Percentiles rank a stretch among this genome's conserved stretches.
phyloP scores from a whole-genome alignment of 2,888 invertebrate genomes.

The Norana najaformis region DNA sequence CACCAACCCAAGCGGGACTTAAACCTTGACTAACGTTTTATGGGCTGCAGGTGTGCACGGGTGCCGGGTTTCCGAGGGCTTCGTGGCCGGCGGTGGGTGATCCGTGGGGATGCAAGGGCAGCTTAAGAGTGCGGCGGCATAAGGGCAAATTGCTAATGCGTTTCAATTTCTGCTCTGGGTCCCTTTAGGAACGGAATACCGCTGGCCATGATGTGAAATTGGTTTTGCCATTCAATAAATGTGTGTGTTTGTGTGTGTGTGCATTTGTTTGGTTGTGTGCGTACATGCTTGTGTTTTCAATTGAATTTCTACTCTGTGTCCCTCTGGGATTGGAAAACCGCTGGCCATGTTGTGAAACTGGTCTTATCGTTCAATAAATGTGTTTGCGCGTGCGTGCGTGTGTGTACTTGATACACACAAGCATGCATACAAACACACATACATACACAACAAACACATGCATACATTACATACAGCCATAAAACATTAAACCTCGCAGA shows the following conservation, averaged over 20 bases:
- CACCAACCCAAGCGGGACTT: neutral
- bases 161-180: too few species aligned
- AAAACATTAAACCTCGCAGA: too few species aligned
- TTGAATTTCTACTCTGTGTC: too few species aligned
- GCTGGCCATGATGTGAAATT: too few species aligned
- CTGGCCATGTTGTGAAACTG: too few species aligned
- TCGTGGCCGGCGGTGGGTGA: too few species aligned
- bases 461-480: neutral
- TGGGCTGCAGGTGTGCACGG: neutral
- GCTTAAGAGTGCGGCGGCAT: too few species aligned
- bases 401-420: neutral
- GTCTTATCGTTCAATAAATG: neutral
- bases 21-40: neutral
- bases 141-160: too few species aligned
- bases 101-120: too few species aligned
- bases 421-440: neutral
- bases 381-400: constrained; percentile 23
- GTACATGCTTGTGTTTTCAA: neutral
- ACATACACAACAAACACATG: neutral
- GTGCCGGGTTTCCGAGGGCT: too few species aligned
- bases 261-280: neutral
- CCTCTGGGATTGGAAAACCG: too few species aligned
- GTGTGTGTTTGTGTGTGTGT: neutral
- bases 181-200: too few species aligned
- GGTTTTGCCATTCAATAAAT: neutral